Base-by-base conservation (phyloP, 1,140 invertebrate genomes). In the Bombyx mori region DNA sequence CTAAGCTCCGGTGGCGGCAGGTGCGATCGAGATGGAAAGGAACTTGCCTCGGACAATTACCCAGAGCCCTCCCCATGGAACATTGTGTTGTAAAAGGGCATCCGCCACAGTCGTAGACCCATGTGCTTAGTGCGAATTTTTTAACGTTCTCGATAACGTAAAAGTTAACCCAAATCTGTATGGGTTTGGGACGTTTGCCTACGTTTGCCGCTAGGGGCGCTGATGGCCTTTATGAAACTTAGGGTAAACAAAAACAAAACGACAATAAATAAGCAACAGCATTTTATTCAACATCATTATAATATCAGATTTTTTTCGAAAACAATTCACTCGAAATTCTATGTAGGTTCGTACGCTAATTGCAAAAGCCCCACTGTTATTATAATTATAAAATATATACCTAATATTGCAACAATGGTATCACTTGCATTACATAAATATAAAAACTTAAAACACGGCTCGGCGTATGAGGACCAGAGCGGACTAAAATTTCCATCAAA, bases 341-440 rank as follows among this genome's bases (percentile, higher is more conserved):
- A 5, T 35, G 2, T 35, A 35, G 26, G 26, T 35, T 61, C 61
- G 44, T 62, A 67, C 59, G 56, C 22, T 35, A 56, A 57, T 62
- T 60, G 72, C 69, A 70, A 68, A 77, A 70, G 26, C 70, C 62
- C 65, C 59, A 65, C 62, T 54, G 56, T 62, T 71, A 73, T 72
- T 68, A 77, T 80, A 79, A 75, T 60, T 35, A 9, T 53, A 18
- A 56, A 56, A 35, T 75, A 75, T 78, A 81, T 58, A 68, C 70
- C 77, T 82, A 86, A 72, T 86, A 86, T 86, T 86, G 80, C 82
- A 86, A 86, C 77, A 74, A 70, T 73, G 69, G 67, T 80, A 86
- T 86, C 82, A 86, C 82, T 79, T 75, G 79, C 76, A 78, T 72
- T 69, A 65, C 60, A 64, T 51, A 57, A 61, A 64, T 18, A 35